These are phyloP conservation scores for Spialia ferax DNA, from an alignment of 2,888 invertebrate genomes.

Conservation along the genomic window DNA sequence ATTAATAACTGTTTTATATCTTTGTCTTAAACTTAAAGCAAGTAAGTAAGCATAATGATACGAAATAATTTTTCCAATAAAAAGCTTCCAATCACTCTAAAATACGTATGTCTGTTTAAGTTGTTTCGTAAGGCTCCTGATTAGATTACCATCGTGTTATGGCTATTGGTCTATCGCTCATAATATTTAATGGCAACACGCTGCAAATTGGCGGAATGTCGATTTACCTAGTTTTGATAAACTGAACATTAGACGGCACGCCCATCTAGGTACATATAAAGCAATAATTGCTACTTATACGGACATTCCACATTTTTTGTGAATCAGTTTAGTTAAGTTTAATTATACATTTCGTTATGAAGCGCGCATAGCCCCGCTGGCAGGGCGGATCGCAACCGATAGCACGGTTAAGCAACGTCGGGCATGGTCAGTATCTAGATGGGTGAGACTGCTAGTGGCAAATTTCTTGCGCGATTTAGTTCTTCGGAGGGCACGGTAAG, in stretches of 20 bases:
- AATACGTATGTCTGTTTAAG: background rate
- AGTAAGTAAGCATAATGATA: background rate
- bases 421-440: too few species aligned
- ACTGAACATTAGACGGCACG: conserved; percentile 16
- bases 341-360: too few species aligned
- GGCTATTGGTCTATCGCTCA: conserved; percentile 24
- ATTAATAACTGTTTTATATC: too few species aligned
- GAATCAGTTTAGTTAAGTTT: background rate
- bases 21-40: too few species aligned
- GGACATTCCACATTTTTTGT: background rate
- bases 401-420: too few species aligned
- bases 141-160: conserved; percentile 30
- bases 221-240: conserved; percentile 24
- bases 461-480: too few species aligned
- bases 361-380: too few species aligned
- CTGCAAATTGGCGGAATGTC: conserved; percentile 20
- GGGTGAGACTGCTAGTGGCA: too few species aligned
- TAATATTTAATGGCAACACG: conserved; percentile 17
- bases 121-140: conserved; percentile 10
- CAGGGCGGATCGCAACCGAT: too few species aligned
- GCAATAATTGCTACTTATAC: background rate
- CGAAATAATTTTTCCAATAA: background rate
- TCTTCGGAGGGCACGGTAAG: too few species aligned
- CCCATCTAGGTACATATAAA: background rate
- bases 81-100: background rate